phyloP scores from a whole-genome alignment of 2,888 invertebrate species.

The Scrobipalpa costella region DNA sequence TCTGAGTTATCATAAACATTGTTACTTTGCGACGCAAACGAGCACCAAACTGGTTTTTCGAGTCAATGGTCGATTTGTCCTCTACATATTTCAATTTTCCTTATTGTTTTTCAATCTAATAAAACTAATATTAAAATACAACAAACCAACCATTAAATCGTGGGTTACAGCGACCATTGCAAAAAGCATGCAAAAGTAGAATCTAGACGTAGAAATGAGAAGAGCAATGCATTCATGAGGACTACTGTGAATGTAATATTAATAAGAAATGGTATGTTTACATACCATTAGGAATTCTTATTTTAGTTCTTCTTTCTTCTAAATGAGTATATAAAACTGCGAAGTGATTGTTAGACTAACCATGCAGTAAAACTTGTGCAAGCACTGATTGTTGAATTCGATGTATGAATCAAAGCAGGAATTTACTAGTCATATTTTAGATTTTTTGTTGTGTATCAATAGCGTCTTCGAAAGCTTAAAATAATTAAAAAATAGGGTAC shows the following conservation, averaged over 20 bases:
- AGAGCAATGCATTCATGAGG: not conserved
- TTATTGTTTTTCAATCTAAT: not conserved
- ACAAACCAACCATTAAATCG: not conserved
- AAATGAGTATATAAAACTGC: not conserved
- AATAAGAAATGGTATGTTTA: not conserved
- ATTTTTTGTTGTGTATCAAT: not conserved
- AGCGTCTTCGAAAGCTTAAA: slow-evolving; percentile 18
- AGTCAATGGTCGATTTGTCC: slow-evolving; percentile 8
- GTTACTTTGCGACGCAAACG: not conserved
- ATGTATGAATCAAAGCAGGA: not conserved
- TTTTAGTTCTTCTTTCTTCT: not conserved
- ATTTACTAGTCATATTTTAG: not conserved
- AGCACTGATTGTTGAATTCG: slow-evolving; percentile 9
- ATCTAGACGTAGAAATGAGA: not conserved
- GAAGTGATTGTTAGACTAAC: not conserved
- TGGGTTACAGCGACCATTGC: not conserved
- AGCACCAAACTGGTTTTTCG: slow-evolving; percentile 5
- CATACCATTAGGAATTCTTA: not conserved
- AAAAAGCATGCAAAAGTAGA: not conserved
- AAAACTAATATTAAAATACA: not conserved
- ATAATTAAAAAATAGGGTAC: slow-evolving; percentile 10
- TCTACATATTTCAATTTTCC: slow-evolving; percentile 5
- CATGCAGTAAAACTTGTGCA: not conserved
- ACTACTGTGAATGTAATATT: too few species aligned
- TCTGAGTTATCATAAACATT: not conserved